Evolutionary conservation across 2,888 invertebrate genomes (phyloP).

Genomic region (Pyrgus malvae): DNA sequence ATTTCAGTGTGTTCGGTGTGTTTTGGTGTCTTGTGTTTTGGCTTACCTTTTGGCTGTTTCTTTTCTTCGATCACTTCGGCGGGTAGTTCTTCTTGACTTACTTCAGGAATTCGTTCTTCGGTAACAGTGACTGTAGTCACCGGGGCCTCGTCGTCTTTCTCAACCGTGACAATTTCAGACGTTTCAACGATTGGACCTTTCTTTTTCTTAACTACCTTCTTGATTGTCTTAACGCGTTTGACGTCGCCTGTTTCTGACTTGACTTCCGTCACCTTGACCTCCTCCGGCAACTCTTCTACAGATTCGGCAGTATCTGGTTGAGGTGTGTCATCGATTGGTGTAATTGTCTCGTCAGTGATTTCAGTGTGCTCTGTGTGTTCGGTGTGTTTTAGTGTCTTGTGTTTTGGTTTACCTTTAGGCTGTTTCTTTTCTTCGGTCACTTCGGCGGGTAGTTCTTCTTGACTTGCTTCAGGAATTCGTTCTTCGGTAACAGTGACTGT

Average conservation of each 20-base stretch:
- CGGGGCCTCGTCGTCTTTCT: conserved; percentile 55
- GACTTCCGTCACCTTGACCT: conserved; percentile 52
- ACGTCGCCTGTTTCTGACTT: conserved; percentile 52
- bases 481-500: conserved; percentile 34
- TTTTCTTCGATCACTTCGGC: conserved; percentile 31
- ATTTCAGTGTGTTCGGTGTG: conserved; percentile 30
- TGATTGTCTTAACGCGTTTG: conserved; percentile 47
- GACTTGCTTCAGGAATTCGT: conserved; percentile 36
- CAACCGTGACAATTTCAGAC: conserved; percentile 32
- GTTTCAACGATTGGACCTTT: conserved; percentile 43
- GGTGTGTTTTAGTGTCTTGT: no score
- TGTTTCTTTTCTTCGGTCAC: no score
- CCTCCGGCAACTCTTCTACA: conserved; percentile 36
- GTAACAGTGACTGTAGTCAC: conserved; percentile 34
- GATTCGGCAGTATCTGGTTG: conserved; percentile 42
- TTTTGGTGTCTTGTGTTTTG: conserved; percentile 42
- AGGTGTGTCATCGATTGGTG: conserved; percentile 36
- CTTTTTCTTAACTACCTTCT: conserved; percentile 44
- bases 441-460: no score
- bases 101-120: conserved; percentile 31
- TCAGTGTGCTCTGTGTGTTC: no score
- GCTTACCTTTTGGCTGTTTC: conserved; percentile 37
- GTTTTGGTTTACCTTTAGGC: conserved; percentile 51
- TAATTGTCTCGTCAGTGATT: no score
- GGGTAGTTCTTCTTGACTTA: neutral